Base-by-base conservation (phyloP, 2,113 vertebrate genomes). In the Dolichallabes microphthalmus region DNA sequence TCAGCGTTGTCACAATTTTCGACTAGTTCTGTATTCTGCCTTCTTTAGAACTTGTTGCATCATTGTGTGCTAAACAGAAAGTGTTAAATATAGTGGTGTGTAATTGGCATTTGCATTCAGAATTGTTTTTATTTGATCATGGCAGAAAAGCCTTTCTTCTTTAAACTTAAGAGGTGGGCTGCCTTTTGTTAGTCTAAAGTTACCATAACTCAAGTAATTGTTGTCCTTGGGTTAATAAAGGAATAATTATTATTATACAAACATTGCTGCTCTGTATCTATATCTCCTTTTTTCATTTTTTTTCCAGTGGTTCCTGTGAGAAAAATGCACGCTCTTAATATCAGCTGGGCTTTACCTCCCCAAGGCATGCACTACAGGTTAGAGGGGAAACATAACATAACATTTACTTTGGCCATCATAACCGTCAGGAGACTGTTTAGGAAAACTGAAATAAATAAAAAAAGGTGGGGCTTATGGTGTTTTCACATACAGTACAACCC, bases 261-360 rank as follows among this genome's bases (percentile, higher is more conserved):
- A 12, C 35, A 35, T 25, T 60, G 55, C 2, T 35, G 2, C 2
- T 55, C 50, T 77, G 3, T 35, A 35, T 30, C 27, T 22, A 20
- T 58, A 58, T 57, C n/a, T 11, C 15, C 30, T 50, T 45, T 80
- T 61, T 74, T 71, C 61, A 76, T 92, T 86, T 93, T 94, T 92
- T 86, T 93, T 94, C 60, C 92, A 99, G 98, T 99, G 93, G 94
- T 99, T 91, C 98, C 98, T 64, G 94, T 99, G 91, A 96, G 95
- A 93, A 99, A 98, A 81, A 95, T 98, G 87, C 98, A 99, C 60
- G 96, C 96, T 85, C 82, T 99, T 92, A 98, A 93, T 88, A 96
- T 99, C 93, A 98, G 96, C 77, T 99, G 98, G 98, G 96, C 97
- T 0, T 95, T 99, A 71, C 97, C 97, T 0, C 96, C 97, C 7